A percentile compares a stretch with the other conserved stretches of the same genome.
Evolutionary conservation across 2,113 vertebrate species (phyloP).

Genomic region (Pimephales promelas): DNA sequence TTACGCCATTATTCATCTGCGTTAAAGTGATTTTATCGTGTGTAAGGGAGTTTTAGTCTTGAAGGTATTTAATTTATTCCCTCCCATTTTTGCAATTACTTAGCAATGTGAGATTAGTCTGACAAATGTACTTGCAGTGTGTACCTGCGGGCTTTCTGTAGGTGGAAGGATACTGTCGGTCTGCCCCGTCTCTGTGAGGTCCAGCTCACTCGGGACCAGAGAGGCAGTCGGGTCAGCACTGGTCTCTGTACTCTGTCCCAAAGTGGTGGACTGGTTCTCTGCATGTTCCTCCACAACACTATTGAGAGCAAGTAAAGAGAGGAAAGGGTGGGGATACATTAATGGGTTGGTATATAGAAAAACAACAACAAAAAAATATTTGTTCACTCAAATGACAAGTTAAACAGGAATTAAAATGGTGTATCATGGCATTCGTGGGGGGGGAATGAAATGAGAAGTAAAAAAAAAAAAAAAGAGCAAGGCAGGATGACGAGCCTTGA

Average conservation of each 20-base stretch:
- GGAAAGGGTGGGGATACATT: background rate
- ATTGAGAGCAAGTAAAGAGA: slow-evolving; percentile 26
- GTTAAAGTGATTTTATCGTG: background rate
- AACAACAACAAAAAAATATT: background rate
- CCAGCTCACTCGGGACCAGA: slow-evolving; percentile 56
- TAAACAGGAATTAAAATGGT: background rate
- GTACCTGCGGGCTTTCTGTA: slow-evolving; percentile 61
- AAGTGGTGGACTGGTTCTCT: slow-evolving; percentile 60
- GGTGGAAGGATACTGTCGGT: slow-evolving; percentile 58
- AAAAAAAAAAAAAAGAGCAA: slow-evolving; percentile 64
- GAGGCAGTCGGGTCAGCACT: slow-evolving; percentile 58
- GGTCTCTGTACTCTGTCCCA: slow-evolving; percentile 56
- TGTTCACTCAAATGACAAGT: background rate
- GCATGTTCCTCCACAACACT: slow-evolving; percentile 63
- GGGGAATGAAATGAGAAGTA: background rate
- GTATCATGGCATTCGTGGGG: background rate
- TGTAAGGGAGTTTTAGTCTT: background rate
- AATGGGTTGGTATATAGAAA: background rate
- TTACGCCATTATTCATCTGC: background rate
- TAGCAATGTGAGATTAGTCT: slow-evolving; percentile 5
- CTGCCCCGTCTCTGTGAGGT: slow-evolving; percentile 54
- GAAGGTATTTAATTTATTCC: background rate
- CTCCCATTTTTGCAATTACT: background rate
- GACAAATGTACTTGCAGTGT: background rate
- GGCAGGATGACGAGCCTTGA: slow-evolving; percentile 56